phyloP scores from a whole-genome alignment of 2,113 vertebrate species.

The Recurvirostra avosetta region DNA sequence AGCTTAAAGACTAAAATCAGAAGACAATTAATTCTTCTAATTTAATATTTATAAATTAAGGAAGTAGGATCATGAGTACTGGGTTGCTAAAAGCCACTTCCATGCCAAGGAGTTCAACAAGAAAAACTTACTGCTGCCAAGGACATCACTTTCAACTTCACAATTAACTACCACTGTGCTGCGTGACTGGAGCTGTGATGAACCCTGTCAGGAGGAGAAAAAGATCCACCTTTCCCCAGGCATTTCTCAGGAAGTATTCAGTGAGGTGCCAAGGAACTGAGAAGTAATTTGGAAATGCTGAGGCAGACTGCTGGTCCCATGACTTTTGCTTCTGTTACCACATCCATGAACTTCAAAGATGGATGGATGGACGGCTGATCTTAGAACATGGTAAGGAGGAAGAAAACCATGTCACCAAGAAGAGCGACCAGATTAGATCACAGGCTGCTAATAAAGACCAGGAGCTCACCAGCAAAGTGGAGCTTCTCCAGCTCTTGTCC shows the following conservation, averaged over 20 bases:
- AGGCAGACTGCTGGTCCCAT: neutral
- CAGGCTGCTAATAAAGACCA: neutral
- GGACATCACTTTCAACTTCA: neutral
- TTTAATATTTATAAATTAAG: slow-evolving; percentile 58
- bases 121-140: slow-evolving; percentile 16
- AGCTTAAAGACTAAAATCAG: slow-evolving; percentile 47
- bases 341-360: neutral
- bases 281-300: neutral
- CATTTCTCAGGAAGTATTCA: neutral
- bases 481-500: neutral
- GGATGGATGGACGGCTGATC: neutral
- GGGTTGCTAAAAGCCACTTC: slow-evolving; percentile 15
- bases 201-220: neutral
- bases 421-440: neutral
- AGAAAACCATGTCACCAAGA: neutral
- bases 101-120: slow-evolving; percentile 25
- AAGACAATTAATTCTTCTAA: slow-evolving; percentile 56
- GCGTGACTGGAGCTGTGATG: neutral
- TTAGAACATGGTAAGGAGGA: neutral
- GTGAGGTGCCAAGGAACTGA: neutral
- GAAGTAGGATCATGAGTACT: slow-evolving; percentile 22
- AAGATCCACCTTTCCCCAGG: neutral
- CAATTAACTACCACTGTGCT: neutral
- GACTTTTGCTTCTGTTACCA: neutral
- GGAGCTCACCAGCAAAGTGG: neutral